Evolutionary conservation across 1,140 invertebrate genomes (phyloP), one percentile per base, ranked within the genome.

Genomic region (Drosophila watanabei): DNA sequence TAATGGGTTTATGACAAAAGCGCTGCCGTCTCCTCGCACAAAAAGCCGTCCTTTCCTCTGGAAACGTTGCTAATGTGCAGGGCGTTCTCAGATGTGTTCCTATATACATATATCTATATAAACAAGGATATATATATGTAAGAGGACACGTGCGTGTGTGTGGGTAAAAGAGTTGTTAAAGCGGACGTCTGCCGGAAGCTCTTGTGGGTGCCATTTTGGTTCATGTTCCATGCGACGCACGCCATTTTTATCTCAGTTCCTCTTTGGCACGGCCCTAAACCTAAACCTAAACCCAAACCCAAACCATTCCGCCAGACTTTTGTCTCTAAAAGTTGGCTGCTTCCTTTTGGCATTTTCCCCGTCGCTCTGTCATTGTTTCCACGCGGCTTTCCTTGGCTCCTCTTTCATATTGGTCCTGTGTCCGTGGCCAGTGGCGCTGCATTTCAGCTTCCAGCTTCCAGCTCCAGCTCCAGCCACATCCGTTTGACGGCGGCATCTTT

Each of bases 1-100:
- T 91, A 91, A 91, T 91, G 88, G 84, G 88, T 85, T 88, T 85
- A 88, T 89, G 88, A 90, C 86, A 86, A 90, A 90, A 90, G 72
- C 82, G 71, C 56, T 79, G 64, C 60, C 72, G 28, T 61, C 70
- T 28, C 10, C 30, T 37, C 70, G 28, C 32, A 66, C 24, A 46
- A 52, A 39, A 28, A 35, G 61, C 7, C 32, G 35, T 57, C 54
- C 54, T 24, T 39, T 46, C 37, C 45, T 46, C 54, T 46, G 13
- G 51, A 32, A 64, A 59, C 61, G 33, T 52, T 51, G 79, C 82
- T 90, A 85, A 89, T 89, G 85, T 89, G 84, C 80, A 76, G 75
- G 49, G 76, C 84, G 84, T 77, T 65, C 58, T 64, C 39, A 20
- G 49, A 41, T 73, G 30, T 73, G 68, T 61, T 52, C 32, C 70